Conservation (phyloP, 1,140 invertebrate genomes). For the Chrysomallon squamiferum region DNA sequence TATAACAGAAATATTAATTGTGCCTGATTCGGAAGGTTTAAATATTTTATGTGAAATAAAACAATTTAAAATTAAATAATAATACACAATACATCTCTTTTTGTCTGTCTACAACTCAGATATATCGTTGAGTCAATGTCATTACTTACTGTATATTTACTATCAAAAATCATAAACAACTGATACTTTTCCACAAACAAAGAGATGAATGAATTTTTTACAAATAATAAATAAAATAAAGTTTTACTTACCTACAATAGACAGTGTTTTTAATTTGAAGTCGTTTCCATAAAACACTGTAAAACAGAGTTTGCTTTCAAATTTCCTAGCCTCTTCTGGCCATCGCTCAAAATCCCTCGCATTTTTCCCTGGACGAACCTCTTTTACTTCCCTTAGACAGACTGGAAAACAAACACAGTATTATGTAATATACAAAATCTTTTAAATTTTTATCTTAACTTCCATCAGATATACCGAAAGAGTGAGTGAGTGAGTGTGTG, state of each 20-base stretch:
- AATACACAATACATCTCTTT: too few species aligned
- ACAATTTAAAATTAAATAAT: too few species aligned
- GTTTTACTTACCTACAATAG: slow-evolving; percentile 78
- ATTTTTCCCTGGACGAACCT: slow-evolving; percentile 84
- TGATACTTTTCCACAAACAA: too few species aligned
- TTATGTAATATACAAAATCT: neutral
- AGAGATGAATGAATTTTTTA: too few species aligned
- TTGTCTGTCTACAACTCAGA: too few species aligned
- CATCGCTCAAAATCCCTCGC: slow-evolving; percentile 94
- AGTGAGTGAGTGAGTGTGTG: neutral
- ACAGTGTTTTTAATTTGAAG: slow-evolving; percentile 89
- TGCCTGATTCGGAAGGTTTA: too few species aligned
- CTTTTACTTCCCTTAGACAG: slow-evolving; percentile 88
- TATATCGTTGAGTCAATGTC: too few species aligned
- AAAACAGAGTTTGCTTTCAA: slow-evolving; percentile 83
- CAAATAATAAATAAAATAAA: too few species aligned
- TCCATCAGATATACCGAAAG: neutral
- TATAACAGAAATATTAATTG: too few species aligned
- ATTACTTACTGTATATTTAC: too few species aligned
- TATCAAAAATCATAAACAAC: too few species aligned
- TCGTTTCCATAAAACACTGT: slow-evolving; percentile 88
- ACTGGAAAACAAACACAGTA: slow-evolving; percentile 64
- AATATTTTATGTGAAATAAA: too few species aligned
- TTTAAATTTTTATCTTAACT: neutral
- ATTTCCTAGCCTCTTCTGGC: slow-evolving; percentile 84